These are phyloP conservation scores for Cryptotermes secundus DNA, from an alignment of 1,140 invertebrate genomes.

Conservation along the genomic window DNA sequence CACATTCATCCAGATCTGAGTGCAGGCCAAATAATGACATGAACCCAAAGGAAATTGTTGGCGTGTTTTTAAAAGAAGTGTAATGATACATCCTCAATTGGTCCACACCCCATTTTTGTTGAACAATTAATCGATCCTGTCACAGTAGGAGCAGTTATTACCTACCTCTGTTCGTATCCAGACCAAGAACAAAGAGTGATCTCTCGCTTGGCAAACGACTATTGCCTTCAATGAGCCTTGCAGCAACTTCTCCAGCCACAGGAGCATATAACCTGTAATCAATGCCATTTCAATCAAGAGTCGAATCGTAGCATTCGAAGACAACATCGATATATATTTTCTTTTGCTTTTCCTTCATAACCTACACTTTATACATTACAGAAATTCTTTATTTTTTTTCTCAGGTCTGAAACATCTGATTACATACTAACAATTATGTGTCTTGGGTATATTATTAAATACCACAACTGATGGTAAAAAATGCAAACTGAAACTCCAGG, in stretches of 20 bases:
- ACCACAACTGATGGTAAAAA: not conserved
- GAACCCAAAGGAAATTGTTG: not conserved
- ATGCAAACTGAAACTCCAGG: not conserved
- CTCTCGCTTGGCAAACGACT: not conserved
- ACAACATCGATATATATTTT: conserved; percentile 5
- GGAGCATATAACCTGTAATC: not conserved
- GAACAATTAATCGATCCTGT: conserved; percentile 5
- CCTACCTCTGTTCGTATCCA: not conserved
- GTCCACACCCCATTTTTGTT: not conserved
- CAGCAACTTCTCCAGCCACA: not conserved
- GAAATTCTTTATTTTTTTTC: not conserved
- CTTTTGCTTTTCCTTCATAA: not conserved
- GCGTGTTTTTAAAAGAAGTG: not conserved
- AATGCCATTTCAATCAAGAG: conserved; percentile 19
- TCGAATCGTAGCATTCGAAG: not conserved
- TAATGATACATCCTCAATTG: not conserved
- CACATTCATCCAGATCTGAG: not conserved
- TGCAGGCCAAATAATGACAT: not conserved
- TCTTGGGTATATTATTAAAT: conserved; percentile 13
- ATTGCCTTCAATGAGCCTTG: not conserved
- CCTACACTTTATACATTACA: conserved; percentile 18
- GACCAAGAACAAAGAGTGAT: not conserved
- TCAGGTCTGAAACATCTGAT: not conserved
- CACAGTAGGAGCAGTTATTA: not conserved
- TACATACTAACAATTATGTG: not conserved